phyloP scores from a whole-genome alignment of 2,113 vertebrate genomes.

The Nothocercus julius region DNA sequence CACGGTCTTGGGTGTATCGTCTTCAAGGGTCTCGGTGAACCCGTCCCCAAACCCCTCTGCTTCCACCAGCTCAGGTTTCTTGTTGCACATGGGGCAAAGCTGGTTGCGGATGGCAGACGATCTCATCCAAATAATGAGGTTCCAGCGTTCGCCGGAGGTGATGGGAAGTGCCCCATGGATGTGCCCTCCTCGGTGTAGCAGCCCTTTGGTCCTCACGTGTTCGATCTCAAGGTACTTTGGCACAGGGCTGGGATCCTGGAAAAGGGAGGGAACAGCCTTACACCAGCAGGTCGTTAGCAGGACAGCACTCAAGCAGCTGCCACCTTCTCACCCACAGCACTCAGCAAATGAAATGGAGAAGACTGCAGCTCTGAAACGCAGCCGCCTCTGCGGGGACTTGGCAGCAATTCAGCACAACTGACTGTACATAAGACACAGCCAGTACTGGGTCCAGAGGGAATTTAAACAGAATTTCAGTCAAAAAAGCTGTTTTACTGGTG shows the following conservation, averaged over 20 bases:
- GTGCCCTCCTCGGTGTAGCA: constrained; percentile 93
- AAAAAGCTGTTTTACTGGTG: not conserved
- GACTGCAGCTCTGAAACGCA: not conserved
- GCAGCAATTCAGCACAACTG: not conserved
- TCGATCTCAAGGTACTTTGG: constrained; percentile 82
- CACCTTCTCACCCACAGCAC: not conserved
- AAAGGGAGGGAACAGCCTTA: not conserved
- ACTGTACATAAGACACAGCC: not conserved
- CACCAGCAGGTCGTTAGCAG: not conserved
- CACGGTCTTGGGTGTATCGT: rapidly evolving
- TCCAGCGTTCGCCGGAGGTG: constrained; percentile 89
- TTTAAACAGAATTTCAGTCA: not conserved
- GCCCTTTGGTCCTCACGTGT: constrained; percentile 79
- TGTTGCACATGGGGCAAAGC: constrained; percentile 93
- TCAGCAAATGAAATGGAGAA: rapidly evolving
- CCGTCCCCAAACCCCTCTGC: constrained; percentile 88
- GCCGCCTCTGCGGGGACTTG: not conserved
- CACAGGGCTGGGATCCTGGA: constrained; percentile 81
- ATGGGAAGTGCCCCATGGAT: constrained; percentile 92
- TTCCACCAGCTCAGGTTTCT: constrained; percentile 79
- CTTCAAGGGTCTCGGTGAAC: constrained; percentile 77
- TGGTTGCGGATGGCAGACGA: constrained; percentile 85
- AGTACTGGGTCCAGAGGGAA: not conserved
- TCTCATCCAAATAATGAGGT: constrained; percentile 94
- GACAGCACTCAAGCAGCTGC: rapidly evolving